Percentiles rank a stretch among this genome's conserved stretches.
These are phyloP conservation scores for Pyxicephalus adspersus DNA, from an alignment of 2,113 vertebrate genomes.

Conservation along the genomic window DNA sequence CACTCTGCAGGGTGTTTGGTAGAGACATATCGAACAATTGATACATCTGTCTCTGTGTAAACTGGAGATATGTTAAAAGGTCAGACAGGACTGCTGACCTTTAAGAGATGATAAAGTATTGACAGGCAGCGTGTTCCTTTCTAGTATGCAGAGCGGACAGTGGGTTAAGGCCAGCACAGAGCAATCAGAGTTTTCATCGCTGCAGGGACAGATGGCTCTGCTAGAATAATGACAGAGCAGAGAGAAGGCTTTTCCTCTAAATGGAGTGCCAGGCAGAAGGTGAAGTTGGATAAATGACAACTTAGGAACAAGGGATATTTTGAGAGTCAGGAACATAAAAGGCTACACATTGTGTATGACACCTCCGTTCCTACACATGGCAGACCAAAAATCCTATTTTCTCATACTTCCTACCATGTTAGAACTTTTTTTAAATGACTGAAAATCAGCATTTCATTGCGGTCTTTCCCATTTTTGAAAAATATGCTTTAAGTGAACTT, in stretches of 20 bases:
- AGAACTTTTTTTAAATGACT: constrained; percentile 9
- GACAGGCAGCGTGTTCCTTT: constrained; percentile 17
- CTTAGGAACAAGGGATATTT: constrained; percentile 21
- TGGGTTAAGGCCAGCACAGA: constrained; percentile 21
- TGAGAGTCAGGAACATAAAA: constrained; percentile 28
- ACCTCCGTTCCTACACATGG: not conserved
- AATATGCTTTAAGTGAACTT: no score
- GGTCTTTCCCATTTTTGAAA: no score
- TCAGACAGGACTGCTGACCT: constrained; percentile 50
- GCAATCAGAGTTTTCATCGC: constrained; percentile 44
- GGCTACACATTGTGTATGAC: not conserved
- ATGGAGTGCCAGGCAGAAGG: constrained; percentile 49
- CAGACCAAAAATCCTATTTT: not conserved
- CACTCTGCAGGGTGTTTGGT: constrained; percentile 3
- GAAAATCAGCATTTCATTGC: not conserved
- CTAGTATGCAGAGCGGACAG: constrained; percentile 4
- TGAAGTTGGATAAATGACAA: constrained; percentile 53
- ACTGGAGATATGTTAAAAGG: constrained; percentile 36
- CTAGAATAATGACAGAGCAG: constrained; percentile 50
- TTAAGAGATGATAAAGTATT: constrained; percentile 54
- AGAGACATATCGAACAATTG: constrained; percentile 38
- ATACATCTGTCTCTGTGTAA: constrained; percentile 51
- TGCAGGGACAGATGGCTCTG: constrained; percentile 54
- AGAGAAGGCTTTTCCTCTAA: constrained; percentile 34
- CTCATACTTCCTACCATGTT: not conserved